Conservation (phyloP, 2,797 vertebrate genomes). For the Darevskia mixta region DNA sequence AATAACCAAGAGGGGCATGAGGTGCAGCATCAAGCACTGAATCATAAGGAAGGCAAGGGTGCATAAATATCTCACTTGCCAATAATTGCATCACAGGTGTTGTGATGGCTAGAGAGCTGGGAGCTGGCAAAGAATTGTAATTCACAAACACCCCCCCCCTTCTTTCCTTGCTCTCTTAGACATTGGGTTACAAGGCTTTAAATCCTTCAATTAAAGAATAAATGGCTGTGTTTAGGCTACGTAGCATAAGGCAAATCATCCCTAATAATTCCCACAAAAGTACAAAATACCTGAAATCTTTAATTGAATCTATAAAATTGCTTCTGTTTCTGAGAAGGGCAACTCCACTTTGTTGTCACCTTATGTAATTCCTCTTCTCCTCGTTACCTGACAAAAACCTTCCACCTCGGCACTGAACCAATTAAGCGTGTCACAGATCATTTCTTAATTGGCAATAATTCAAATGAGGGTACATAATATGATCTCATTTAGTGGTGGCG, state of each 20-base stretch:
- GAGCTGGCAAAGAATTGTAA: neutral
- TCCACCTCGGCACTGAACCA: slow-evolving; percentile 39
- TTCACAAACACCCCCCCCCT: neutral
- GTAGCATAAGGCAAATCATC: neutral
- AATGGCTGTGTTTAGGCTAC: neutral
- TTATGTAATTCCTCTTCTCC: neutral
- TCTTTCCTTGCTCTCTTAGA: neutral
- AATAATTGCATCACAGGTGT: neutral
- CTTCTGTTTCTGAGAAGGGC: neutral
- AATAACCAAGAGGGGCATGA: neutral
- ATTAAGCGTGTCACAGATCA: slow-evolving; percentile 53
- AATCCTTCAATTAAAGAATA: neutral
- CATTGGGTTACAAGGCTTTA: neutral
- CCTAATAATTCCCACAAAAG: neutral
- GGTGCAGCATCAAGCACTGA: neutral
- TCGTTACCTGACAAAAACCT: slow-evolving; percentile 37
- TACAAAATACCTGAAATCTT: neutral
- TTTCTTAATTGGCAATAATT: slow-evolving; percentile 65
- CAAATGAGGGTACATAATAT: slow-evolving; percentile 53
- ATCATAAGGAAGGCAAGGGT: neutral
- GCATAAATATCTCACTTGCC: neutral
- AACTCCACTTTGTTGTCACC: neutral
- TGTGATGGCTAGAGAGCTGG: neutral
- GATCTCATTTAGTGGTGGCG: slow-evolving; percentile 59
- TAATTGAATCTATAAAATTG: neutral